Evolutionary conservation across 2,797 vertebrate genomes (phyloP).

Genomic region (Arrhamphus sclerolepis): DNA sequence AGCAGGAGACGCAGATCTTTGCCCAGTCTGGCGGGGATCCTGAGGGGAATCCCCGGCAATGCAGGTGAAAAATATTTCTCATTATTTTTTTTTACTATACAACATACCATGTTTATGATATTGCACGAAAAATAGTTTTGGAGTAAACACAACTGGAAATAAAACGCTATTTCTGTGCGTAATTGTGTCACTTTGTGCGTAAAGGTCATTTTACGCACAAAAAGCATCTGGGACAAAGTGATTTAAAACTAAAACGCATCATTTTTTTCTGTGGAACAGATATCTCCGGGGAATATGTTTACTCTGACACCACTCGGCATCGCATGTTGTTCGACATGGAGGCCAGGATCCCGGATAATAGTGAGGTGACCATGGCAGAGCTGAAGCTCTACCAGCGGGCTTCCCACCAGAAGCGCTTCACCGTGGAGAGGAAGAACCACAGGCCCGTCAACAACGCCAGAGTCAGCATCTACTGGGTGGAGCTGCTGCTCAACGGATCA

Average conservation of each 20-base stretch:
- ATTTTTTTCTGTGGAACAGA: constrained; percentile 61
- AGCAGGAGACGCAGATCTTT: constrained; percentile 82
- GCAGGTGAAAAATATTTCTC: constrained; percentile 82
- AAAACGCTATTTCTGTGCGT: constrained; percentile 20
- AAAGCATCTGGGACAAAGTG: rapidly evolving
- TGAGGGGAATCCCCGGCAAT: constrained; percentile 87
- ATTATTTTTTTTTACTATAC: neutral
- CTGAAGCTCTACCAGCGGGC: constrained; percentile 93
- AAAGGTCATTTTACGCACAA: constrained; percentile 35
- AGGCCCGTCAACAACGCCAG: constrained; percentile 85
- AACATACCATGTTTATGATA: neutral
- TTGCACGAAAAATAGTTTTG: neutral
- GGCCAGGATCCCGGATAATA: constrained; percentile 88
- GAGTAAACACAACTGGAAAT: neutral
- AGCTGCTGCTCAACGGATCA: constrained; percentile 81
- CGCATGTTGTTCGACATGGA: constrained; percentile 91
- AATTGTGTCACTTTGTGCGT: constrained; percentile 10
- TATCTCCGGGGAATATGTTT: constrained; percentile 85
- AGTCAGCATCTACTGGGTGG: constrained; percentile 93
- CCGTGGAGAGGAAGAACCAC: constrained; percentile 79
- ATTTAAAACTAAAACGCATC: neutral
- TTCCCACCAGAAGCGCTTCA: constrained; percentile 70
- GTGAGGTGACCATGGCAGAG: constrained; percentile 94
- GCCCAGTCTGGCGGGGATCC: constrained; percentile 89
- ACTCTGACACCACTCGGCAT: constrained; percentile 83